Evolutionary conservation across 1,140 invertebrate species (phyloP), one percentile per base, ranked within the genome.

Genomic region (Homalodisca vitripennis): DNA sequence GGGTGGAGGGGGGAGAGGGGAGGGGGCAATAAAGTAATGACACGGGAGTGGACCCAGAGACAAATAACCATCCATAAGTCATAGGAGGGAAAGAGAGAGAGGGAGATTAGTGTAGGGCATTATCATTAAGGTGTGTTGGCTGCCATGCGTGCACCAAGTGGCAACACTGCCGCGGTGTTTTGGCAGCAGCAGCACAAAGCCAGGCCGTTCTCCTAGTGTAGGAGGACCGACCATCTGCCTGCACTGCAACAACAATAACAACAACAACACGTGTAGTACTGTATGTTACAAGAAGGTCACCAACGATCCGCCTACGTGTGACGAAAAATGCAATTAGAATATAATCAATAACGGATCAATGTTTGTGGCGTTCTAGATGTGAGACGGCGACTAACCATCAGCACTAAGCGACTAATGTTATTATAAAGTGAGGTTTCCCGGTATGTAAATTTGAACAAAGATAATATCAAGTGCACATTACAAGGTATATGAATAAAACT

Each of bases 101-200:
- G 32, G 32, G 63, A 46, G 63, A 66, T 66, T 66, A 66, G 63
- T 66, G 34, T 24, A 66, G 63, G 63, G 63, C 63, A 66, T 66
- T 66, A 66, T 66, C 63, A 66, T 66, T 66, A 66, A 46, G 63
- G 63, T 46, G 41, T 47, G 63, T 66, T 66, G 63, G 63, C 55
- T 60, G 41, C 63, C 63, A 46, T 46, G 32, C n/a, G 30, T 24
- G 63, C 63, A 66, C 63, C 1, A 66, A 47, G 32, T 46, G 63
- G 63, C 63, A 66, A 66, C 63, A 66, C 34, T 46, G 63, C 3
- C 20, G 26, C n/a, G 10, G 32, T 46, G 63, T 66, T 66, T 66
- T 66, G 63, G 63, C 63, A 66, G 63, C 32, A 29, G 32, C 32
- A 26, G 62, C 62, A 31, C 17, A 55, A 41, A 29, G 55, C 24